Conservation (phyloP, 2,888 invertebrate genomes). For the Dasysyrphus tricinctus region DNA sequence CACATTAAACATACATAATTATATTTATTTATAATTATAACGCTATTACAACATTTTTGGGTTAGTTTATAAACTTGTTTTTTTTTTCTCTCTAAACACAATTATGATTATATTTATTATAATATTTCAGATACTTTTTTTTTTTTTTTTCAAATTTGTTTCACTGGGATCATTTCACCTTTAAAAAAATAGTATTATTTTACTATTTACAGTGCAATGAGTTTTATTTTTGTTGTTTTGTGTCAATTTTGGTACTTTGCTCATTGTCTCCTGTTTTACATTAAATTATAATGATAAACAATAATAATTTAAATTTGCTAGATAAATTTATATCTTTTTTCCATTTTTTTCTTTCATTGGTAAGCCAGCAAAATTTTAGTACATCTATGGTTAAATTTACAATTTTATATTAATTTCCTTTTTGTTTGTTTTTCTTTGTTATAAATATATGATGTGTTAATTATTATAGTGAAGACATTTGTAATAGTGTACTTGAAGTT, state of each 20-base stretch:
- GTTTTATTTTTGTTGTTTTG: conserved; percentile 35
- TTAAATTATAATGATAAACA: conserved; percentile 57
- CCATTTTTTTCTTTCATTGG: conserved; percentile 53
- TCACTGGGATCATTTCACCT: conserved; percentile 40
- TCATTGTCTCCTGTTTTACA: conserved; percentile 33
- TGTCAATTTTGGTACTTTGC: conserved; percentile 51
- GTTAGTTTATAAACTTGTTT: conserved; percentile 65
- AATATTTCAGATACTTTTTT: conserved; percentile 18
- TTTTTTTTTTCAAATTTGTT: conserved; percentile 32
- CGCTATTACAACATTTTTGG: conserved; percentile 72
- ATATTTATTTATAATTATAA: conserved; percentile 61
- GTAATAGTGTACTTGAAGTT: conserved; percentile 69
- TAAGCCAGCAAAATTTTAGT: conserved; percentile 60
- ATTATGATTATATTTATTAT: conserved; percentile 44
- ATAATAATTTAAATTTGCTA: conserved; percentile 65
- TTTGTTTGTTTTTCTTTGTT: conserved; percentile 24
- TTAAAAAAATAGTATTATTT: conserved; percentile 20
- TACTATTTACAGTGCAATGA: conserved; percentile 54
- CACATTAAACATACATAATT: conserved; percentile 56
- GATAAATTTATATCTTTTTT: conserved; percentile 38
- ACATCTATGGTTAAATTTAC: conserved; percentile 69
- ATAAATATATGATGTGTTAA: conserved; percentile 60
- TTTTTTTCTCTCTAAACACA: conserved; percentile 45
- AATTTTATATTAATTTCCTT: conserved; percentile 37
- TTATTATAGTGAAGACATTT: conserved; percentile 67